These are phyloP conservation scores for Oligia latruncula DNA, from an alignment of 2,888 invertebrate genomes.

Conservation along the genomic window DNA sequence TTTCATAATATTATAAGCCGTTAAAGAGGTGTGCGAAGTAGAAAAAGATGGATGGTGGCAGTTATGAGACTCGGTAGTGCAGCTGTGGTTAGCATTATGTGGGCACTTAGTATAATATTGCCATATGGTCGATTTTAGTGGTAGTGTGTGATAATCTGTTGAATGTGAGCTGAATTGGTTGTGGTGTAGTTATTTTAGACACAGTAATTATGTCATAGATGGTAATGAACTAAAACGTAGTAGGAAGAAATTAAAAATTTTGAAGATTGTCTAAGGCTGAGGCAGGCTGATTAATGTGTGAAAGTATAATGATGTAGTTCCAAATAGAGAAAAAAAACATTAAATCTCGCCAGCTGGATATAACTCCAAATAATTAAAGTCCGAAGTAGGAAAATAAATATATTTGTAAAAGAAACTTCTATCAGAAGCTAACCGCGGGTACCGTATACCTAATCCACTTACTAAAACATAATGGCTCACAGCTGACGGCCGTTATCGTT, in stretches of 20 bases:
- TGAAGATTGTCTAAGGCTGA: background rate
- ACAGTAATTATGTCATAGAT: background rate
- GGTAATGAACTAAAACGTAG: background rate
- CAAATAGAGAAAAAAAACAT: background rate
- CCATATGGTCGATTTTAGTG: constrained; percentile 31
- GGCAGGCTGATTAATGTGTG: background rate
- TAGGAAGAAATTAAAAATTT: background rate
- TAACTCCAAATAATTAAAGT: constrained; percentile 10
- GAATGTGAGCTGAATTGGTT: constrained; percentile 1
- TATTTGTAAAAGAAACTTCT: constrained; percentile 47
- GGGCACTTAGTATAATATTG: constrained; percentile 36
- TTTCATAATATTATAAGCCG: constrained; percentile 47
- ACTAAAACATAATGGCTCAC: constrained; percentile 65
- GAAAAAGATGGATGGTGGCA: constrained; percentile 52
- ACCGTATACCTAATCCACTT: constrained; percentile 56
- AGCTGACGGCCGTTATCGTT: constrained; percentile 65
- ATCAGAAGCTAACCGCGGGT: constrained; percentile 41
- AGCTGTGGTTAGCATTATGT: constrained; percentile 48
- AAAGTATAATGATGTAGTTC: background rate
- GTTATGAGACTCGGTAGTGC: constrained; percentile 34
- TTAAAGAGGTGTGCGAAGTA: constrained; percentile 48
- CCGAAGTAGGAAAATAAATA: constrained; percentile 18
- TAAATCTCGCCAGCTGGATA: background rate
- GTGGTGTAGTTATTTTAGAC: constrained; percentile 3
- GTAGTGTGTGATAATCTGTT: constrained; percentile 31